Conservation (phyloP, 2,113 vertebrate genomes). For the Otis tarda region DNA sequence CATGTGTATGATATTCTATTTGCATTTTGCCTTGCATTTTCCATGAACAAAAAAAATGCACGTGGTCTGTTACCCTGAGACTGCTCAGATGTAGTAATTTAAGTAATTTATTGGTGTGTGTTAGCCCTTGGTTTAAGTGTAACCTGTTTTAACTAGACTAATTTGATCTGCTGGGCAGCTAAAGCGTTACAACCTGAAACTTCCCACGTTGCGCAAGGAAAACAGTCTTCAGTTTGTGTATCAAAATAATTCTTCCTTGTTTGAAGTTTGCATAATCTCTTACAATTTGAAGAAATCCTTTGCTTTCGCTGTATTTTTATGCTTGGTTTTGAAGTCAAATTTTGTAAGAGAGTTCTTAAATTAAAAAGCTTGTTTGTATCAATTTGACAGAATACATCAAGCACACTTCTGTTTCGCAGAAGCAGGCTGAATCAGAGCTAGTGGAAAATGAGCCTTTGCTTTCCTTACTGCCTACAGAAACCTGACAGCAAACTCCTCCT, state of each 20-base stretch:
- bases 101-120: conserved; percentile 18
- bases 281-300: background rate
- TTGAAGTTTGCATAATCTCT: background rate
- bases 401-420: background rate
- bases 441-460: background rate
- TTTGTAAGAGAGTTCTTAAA: background rate
- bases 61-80: background rate
- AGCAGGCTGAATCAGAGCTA: background rate
- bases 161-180: background rate
- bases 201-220: background rate
- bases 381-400: background rate
- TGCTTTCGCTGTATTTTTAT: background rate
- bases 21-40: background rate
- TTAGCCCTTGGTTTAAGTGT: conserved; percentile 4
- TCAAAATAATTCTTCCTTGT: background rate
- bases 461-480: background rate
- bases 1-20: background rate
- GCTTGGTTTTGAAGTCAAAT: background rate
- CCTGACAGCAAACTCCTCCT: background rate
- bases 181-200: background rate
- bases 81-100: conserved; percentile 20
- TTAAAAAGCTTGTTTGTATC: background rate
- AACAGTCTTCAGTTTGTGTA: background rate
- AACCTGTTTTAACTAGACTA: conserved; percentile 13
- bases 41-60: background rate